Percentiles rank a stretch among this genome's conserved stretches.
phyloP scores from a whole-genome alignment of 2,113 vertebrate species.

The Pomatorhinus ruficollis region DNA sequence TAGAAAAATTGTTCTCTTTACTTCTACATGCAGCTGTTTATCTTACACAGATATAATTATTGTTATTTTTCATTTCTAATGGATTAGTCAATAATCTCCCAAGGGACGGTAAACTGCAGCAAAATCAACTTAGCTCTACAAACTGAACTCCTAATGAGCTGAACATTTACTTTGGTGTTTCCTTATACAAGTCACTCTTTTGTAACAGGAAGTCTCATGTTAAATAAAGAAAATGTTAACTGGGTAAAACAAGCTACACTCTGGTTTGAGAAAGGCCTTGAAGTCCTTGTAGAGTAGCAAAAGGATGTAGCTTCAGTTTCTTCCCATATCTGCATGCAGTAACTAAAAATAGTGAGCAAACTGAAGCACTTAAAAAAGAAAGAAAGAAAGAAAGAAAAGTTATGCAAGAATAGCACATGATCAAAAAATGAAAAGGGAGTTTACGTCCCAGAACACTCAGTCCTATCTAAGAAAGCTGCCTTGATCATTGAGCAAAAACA shows the following conservation, averaged over 20 bases:
- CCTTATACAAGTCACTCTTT: neutral
- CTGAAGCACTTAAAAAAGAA: neutral
- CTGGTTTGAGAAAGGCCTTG: slow-evolving; percentile 9
- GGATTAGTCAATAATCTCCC: neutral
- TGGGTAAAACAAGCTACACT: slow-evolving; percentile 1
- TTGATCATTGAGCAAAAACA: neutral
- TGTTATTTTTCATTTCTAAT: neutral
- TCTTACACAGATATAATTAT: neutral
- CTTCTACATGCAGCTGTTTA: neutral
- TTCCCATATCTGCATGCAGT: slow-evolving; percentile 4
- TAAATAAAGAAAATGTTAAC: neutral
- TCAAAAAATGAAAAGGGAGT: neutral
- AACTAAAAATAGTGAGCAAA: neutral
- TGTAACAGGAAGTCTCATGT: neutral
- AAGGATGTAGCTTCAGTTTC: slow-evolving; percentile 11
- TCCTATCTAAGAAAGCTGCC: neutral
- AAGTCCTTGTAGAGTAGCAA: neutral
- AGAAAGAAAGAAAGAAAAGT: neutral
- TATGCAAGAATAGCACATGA: neutral
- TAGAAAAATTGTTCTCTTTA: neutral
- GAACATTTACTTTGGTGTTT: neutral
- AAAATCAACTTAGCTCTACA: neutral
- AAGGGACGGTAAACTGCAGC: neutral
- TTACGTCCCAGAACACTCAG: neutral
- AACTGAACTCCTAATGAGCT: neutral